Base-by-base conservation (phyloP, 2,113 vertebrate genomes). In the Ploceus nigricollis region DNA sequence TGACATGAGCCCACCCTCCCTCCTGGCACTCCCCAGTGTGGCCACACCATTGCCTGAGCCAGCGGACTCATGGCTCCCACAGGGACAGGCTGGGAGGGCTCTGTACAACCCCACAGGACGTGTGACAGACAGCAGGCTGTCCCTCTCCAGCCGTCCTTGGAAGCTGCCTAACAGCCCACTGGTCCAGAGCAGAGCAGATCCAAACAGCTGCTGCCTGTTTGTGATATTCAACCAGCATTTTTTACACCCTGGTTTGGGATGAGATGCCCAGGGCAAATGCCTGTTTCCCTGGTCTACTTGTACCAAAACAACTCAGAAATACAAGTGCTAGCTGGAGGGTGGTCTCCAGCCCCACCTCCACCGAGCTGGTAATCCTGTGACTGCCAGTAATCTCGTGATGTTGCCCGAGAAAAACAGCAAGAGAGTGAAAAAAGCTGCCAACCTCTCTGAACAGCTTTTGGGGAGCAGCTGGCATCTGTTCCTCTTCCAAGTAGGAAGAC, bases 371-470 rank as follows among this genome's bases (percentile, higher is more conserved):
- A 69, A 57, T 48, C 51, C 80, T 53, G 64, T 33, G 80, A 82
- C 2, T 53, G 42, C 22, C 15, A 69, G 58, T 5, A 71, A 58
- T 35, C 42, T 66, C 56, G 61, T 27, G 60, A 73, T 6, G 48
- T 5, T 64, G 60, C 79, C 75, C 8, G 11, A 88, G 35, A 69
- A 77, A 77, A 87, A 82, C 51, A 82, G 57, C 27, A 56, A 65
- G 80, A 76, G 61, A 79, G 33, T 7, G 24, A 54, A 95, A 93
- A 90, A 85, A 78, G 58, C 83, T 88, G 82, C 92, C 65, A 96
- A 99, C 99, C 98, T 99, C 99, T 98, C 98, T 99, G 97, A 99
- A 99, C 14, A 99, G 97, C 91, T 99, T 99, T 4, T 98, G 95
- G 45, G 99, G 98, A 82, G 98, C 99, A 91, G 99, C 98, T 33